phyloP scores from a whole-genome alignment of 2,888 invertebrate species.

The Andrena fulva region DNA sequence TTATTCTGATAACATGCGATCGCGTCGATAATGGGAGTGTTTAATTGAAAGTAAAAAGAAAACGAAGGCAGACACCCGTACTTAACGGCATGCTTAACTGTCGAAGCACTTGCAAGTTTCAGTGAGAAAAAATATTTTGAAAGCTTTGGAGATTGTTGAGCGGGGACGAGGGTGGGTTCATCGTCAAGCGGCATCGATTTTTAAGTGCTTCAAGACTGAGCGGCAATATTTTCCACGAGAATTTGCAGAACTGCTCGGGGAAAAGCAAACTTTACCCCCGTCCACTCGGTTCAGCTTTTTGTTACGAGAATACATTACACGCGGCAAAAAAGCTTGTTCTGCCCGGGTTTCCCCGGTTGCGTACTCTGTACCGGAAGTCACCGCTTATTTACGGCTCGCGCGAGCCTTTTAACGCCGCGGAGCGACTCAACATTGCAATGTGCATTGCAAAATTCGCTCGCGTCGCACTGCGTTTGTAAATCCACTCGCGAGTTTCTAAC shows the following conservation, averaged over 20 bases:
- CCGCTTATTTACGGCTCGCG: constrained; percentile 57
- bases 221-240: background rate
- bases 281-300: constrained; percentile 6
- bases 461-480: constrained; percentile 14
- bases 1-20: no score
- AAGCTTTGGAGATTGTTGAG: background rate
- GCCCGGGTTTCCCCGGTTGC: constrained; percentile 43
- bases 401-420: constrained; percentile 54
- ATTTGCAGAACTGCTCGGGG: background rate
- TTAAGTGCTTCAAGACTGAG: background rate
- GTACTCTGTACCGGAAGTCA: constrained; percentile 57
- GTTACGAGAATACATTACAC: constrained; percentile 27
- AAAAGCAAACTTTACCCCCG: constrained; percentile 10
- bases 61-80: background rate
- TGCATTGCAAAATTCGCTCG: constrained; percentile 13
- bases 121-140: background rate
- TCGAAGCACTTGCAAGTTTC: no score
- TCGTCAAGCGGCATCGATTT: background rate
- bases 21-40: no score
- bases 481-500: background rate
- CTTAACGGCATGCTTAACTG: no score
- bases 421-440: constrained; percentile 18
- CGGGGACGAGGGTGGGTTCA: background rate
- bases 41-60: background rate
- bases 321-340: constrained; percentile 31